A percentile compares a stretch with the other conserved stretches of the same genome.
Evolutionary conservation across 2,888 invertebrate genomes (phyloP).

Genomic region (Drosophila cognata): DNA sequence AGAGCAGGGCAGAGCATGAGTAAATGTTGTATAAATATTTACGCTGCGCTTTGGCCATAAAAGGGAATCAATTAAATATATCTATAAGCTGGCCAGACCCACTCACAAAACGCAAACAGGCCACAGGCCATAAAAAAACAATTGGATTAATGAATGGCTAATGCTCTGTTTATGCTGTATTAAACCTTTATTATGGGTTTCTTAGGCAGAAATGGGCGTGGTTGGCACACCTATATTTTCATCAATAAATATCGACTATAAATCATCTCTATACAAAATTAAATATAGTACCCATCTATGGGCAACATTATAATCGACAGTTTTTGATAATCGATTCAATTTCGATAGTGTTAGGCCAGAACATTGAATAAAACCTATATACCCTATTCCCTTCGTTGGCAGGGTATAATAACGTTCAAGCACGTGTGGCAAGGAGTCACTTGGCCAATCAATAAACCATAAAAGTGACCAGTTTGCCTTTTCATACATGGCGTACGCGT

Average conservation of each 20-base stretch:
- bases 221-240: no score
- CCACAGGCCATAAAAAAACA: slow-evolving; percentile 24
- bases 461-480: slow-evolving; percentile 44
- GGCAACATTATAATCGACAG: neutral
- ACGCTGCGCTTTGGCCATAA: slow-evolving; percentile 53
- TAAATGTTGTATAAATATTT: slow-evolving; percentile 65
- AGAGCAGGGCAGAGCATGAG: slow-evolving; percentile 22
- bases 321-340: neutral
- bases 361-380: neutral
- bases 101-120: slow-evolving; percentile 11
- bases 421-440: slow-evolving; percentile 33
- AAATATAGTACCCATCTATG: neutral
- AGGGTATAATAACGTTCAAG: slow-evolving; percentile 9
- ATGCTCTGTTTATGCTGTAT: neutral
- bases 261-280: neutral
- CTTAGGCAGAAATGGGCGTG: neutral
- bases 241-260: neutral
- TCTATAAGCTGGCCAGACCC: slow-evolving; percentile 27
- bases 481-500: slow-evolving; percentile 43
- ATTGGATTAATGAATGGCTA: neutral
- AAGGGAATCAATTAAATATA: slow-evolving; percentile 67
- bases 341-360: no score
- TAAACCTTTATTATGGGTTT: neutral
- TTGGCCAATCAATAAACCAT: slow-evolving; percentile 69
- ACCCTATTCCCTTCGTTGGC: neutral